Conservation (phyloP, 2,113 vertebrate genomes). For the Octodon degus region DNA sequence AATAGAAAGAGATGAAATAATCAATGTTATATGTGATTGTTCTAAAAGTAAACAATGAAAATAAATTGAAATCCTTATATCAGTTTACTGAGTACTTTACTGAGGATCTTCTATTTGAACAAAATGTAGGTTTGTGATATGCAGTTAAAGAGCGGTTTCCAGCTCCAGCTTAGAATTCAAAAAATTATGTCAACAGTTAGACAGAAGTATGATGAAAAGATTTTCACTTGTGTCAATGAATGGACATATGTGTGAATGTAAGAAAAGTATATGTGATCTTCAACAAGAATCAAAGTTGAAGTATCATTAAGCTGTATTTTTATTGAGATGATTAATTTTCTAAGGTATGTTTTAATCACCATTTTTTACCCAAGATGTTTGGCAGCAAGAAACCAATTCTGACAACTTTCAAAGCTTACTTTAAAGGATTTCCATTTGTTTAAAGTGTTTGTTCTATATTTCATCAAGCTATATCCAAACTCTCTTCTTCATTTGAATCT, state of each 20-base stretch:
- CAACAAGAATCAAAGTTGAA: not conserved
- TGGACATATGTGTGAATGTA: not conserved
- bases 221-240: not conserved
- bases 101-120: not conserved
- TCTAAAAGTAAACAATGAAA: not conserved
- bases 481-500: not conserved
- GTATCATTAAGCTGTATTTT: not conserved
- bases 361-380: not conserved
- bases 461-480: not conserved
- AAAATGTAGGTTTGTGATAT: not conserved
- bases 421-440: not conserved
- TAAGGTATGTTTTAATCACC: not conserved
- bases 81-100: not conserved
- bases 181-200: not conserved
- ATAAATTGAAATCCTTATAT: not conserved
- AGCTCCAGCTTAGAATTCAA: not conserved
- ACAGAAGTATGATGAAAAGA: not conserved
- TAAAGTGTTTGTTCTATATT: not conserved
- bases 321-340: conserved; percentile 38
- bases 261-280: not conserved
- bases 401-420: not conserved
- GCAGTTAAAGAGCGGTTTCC: not conserved
- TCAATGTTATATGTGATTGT: not conserved
- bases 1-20: not conserved
- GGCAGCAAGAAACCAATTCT: not conserved